Percentiles rank a stretch among this genome's conserved stretches.
These are phyloP conservation scores for Craniophora ligustri DNA, from an alignment of 2,888 invertebrate genomes.

Conservation along the genomic window DNA sequence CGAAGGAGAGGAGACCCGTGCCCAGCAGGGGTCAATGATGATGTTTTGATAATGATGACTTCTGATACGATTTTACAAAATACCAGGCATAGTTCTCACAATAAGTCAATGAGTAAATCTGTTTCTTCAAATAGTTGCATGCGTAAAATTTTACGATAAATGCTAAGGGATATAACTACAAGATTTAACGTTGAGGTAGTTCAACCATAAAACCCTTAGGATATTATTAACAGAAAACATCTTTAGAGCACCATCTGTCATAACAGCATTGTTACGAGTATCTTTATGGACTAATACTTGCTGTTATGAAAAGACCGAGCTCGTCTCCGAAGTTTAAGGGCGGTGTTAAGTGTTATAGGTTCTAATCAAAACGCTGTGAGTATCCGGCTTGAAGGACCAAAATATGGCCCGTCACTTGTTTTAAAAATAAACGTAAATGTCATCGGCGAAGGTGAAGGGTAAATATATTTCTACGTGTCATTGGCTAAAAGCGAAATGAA, in stretches of 20 bases:
- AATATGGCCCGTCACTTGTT: constrained; percentile 16
- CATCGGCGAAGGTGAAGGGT: constrained; percentile 8
- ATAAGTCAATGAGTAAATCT: too few relatives aligned
- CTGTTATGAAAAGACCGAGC: constrained; percentile 47
- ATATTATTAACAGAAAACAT: constrained; percentile 57
- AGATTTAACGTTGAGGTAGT: constrained; percentile 36
- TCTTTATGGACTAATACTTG: constrained; percentile 54
- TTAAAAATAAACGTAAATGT: constrained; percentile 29
- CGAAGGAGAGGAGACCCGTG: too few relatives aligned
- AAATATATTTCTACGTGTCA: neutral
- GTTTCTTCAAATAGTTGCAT: neutral
- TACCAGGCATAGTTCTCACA: too few relatives aligned
- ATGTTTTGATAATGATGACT: too few relatives aligned
- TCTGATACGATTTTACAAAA: too few relatives aligned
- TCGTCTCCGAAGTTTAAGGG: constrained; percentile 25
- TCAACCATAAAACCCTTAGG: constrained; percentile 53
- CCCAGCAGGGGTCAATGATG: too few relatives aligned
- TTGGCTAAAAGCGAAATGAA: neutral
- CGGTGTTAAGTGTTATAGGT: constrained; percentile 42
- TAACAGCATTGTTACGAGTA: constrained; percentile 55
- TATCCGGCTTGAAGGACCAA: constrained; percentile 38
- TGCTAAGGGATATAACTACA: neutral
- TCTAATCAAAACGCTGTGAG: constrained; percentile 46
- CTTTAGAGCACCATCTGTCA: constrained; percentile 56
- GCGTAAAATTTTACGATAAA: neutral